Percentiles rank a stretch among this genome's conserved stretches.
phyloP scores from a whole-genome alignment of 1,140 invertebrate genomes.

The Neelides sp. region DNA sequence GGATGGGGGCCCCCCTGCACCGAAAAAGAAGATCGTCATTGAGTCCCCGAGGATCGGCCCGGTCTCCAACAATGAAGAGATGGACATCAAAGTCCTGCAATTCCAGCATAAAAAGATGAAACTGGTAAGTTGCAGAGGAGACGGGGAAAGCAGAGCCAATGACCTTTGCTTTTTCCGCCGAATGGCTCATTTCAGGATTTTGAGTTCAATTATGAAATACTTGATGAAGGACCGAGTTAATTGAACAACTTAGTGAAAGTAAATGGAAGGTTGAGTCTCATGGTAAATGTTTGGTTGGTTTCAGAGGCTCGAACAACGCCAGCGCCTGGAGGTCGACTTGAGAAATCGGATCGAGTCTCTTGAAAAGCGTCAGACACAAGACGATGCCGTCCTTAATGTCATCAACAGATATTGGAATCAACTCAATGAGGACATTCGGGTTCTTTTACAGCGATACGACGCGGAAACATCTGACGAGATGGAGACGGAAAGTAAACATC shows the following conservation, averaged over 20 bases:
- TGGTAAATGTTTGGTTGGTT: conserved; percentile 18
- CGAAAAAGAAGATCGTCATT: conserved; percentile 75
- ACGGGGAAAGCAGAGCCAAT: conserved; percentile 1
- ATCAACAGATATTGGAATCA: conserved; percentile 98
- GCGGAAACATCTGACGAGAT: conserved; percentile 92
- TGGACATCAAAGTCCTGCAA: conserved; percentile 91
- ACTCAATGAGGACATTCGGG: conserved; percentile 89
- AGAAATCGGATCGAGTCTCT: conserved; percentile 87
- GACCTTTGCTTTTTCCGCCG: background rate
- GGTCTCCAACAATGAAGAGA: conserved; percentile 85
- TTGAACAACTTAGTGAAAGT: background rate
- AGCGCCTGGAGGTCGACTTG: conserved; percentile 76
- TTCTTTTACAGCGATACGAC: conserved; percentile 88
- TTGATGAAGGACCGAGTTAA: background rate
- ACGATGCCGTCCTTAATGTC: conserved; percentile 93
- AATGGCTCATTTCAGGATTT: background rate
- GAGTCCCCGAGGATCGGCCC: conserved; percentile 83
- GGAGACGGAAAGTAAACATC: conserved; percentile 81
- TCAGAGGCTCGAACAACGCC: conserved; percentile 75
- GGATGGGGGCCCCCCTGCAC: conserved; percentile 35
- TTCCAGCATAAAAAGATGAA: conserved; percentile 95
- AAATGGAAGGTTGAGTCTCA: background rate
- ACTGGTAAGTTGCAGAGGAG: conserved; percentile 47
- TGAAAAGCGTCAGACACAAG: conserved; percentile 91
- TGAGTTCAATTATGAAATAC: background rate